Percentiles rank a stretch among this genome's conserved stretches.
Evolutionary conservation across 1,140 invertebrate species (phyloP).

Genomic region (Papilio glaucus): DNA sequence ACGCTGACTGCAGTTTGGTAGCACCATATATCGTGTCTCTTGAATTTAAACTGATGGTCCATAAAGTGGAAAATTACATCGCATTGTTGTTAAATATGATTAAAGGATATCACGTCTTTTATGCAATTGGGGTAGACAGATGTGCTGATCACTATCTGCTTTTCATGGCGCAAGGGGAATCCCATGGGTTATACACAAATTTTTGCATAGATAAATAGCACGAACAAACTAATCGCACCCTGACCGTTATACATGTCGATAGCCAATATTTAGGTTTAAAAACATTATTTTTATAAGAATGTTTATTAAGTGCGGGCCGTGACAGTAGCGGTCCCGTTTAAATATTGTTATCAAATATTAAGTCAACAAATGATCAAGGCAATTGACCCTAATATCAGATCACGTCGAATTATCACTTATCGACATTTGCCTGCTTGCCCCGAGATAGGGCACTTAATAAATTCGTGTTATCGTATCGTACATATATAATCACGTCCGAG

Average conservation of each 20-base stretch:
- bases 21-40: not conserved
- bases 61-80: not conserved
- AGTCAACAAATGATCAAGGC: slow-evolving; percentile 56
- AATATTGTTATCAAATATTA: slow-evolving; percentile 66
- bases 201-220: no score
- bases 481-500: slow-evolving; percentile 8
- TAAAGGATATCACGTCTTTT: not conserved
- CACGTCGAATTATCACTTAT: slow-evolving; percentile 60
- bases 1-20: not conserved
- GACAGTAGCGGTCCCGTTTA: slow-evolving; percentile 49
- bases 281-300: no score
- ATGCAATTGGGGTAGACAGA: not conserved
- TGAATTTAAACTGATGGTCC: not conserved
- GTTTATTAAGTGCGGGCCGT: slow-evolving; percentile 31
- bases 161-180: no score
- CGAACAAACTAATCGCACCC: no score
- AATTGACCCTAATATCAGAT: slow-evolving; percentile 72
- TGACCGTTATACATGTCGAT: no score
- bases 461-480: slow-evolving; percentile 32
- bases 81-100: not conserved
- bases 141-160: not conserved
- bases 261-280: no score
- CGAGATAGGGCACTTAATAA: slow-evolving; percentile 38
- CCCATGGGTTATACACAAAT: no score
- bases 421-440: slow-evolving; percentile 46